Conservation (phyloP, 1,140 invertebrate species). For the Drosophila jambulina region DNA sequence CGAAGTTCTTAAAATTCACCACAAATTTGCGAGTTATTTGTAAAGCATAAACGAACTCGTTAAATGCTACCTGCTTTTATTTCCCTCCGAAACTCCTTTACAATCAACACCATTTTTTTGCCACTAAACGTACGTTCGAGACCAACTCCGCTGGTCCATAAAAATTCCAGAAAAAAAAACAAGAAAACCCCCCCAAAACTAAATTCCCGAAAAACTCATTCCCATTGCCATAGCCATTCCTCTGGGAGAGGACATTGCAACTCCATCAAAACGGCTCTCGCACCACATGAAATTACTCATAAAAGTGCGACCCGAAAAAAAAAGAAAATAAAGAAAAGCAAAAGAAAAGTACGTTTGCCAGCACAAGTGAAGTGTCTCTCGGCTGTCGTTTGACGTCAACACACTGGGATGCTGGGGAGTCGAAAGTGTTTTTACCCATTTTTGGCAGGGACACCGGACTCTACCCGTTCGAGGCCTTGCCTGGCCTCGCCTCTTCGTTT, state of each 20-base stretch:
- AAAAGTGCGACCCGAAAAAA: conserved; percentile 59
- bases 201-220: conserved; percentile 31
- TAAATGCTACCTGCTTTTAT: conserved; percentile 22
- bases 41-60: conserved; percentile 38
- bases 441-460: conserved; percentile 36
- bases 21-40: conserved; percentile 14
- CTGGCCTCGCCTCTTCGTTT: conserved; percentile 10
- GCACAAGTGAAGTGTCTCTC: conserved; percentile 46
- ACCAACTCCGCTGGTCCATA: conserved; percentile 33
- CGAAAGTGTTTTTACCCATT: conserved; percentile 48
- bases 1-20: conserved; percentile 3
- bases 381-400: conserved; percentile 64
- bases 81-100: conserved; percentile 8
- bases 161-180: conserved; percentile 22
- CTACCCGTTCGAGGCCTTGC: conserved; percentile 20
- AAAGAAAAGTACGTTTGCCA: conserved; percentile 20
- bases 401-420: conserved; percentile 24
- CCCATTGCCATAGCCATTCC: conserved; percentile 41
- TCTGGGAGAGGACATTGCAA: conserved; percentile 40
- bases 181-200: conserved; percentile 6
- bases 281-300: conserved; percentile 79
- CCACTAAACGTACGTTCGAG: conserved; percentile 26
- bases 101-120: conserved; percentile 33
- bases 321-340: conserved; percentile 11
- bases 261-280: conserved; percentile 68